Percentiles rank a stretch among this genome's conserved stretches.
phyloP scores from a whole-genome alignment of 2,888 invertebrate species.

The Autographa pulchrina region DNA sequence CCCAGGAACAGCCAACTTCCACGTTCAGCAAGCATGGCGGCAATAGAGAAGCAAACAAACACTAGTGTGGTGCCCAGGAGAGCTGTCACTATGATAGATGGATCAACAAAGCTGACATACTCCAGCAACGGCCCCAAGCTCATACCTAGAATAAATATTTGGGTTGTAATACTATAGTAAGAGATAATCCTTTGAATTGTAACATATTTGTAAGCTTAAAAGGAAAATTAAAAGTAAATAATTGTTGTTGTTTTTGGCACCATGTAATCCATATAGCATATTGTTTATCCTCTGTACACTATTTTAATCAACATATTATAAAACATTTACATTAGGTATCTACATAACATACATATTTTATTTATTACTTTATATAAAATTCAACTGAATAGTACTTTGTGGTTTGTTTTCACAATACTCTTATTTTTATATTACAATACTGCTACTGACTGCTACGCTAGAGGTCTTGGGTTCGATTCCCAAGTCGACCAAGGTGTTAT shows the following conservation, averaged over 20 bases:
- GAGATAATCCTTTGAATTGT: not conserved
- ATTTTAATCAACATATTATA: not conserved
- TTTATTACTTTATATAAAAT: too few relatives aligned
- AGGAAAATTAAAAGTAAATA: too few relatives aligned
- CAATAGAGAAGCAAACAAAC: slow-evolving; percentile 97
- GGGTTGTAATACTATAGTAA: not conserved
- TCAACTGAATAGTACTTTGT: too few relatives aligned
- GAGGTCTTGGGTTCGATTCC: too few relatives aligned
- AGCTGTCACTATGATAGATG: slow-evolving; percentile 96
- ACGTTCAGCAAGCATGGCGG: slow-evolving; percentile 95
- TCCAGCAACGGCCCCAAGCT: slow-evolving; percentile 96
- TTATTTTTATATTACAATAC: too few relatives aligned
- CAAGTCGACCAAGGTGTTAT: too few relatives aligned
- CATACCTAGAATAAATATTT: slow-evolving; percentile 90
- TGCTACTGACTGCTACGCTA: too few relatives aligned
- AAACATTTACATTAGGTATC: not conserved
- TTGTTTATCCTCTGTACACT: not conserved
- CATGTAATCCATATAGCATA: not conserved
- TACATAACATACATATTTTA: too few relatives aligned
- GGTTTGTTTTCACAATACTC: too few relatives aligned
- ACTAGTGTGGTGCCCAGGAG: slow-evolving; percentile 95
- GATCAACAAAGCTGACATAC: slow-evolving; percentile 94
- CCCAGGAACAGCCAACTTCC: slow-evolving; percentile 97
- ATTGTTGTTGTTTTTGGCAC: not conserved
- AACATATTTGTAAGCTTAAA: not conserved